A percentile compares a stretch with the other conserved stretches of the same genome.
phyloP scores from a whole-genome alignment of 1,140 invertebrate genomes.

The Gonioctena quinquepunctata region DNA sequence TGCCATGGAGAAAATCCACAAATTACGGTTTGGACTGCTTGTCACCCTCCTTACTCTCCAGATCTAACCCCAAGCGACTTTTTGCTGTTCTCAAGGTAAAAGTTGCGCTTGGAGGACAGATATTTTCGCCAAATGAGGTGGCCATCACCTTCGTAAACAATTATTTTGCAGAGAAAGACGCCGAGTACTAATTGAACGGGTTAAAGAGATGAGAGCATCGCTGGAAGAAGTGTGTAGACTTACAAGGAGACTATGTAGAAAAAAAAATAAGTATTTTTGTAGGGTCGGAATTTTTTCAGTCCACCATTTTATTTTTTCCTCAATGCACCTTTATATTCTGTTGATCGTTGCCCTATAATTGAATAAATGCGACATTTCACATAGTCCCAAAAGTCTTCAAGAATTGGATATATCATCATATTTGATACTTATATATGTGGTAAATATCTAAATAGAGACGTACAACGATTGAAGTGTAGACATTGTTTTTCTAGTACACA shows the following conservation, averaged over 20 bases:
- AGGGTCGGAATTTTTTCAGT: not conserved
- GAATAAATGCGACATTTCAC: no score
- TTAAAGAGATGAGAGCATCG: not conserved
- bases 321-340: no score
- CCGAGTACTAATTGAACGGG: not conserved
- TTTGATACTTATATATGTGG: no score
- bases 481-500: no score
- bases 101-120: not conserved
- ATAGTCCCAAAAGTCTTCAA: no score
- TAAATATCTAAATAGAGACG: no score
- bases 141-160: no score
- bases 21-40: not conserved
- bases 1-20: not conserved
- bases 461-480: no score
- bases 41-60: not conserved
- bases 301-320: not conserved
- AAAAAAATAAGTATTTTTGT: not conserved
- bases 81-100: not conserved
- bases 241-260: not conserved
- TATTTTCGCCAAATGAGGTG: not conserved
- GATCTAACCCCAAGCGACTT: not conserved
- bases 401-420: no score
- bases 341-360: no score
- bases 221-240: not conserved
- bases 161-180: not conserved